A percentile compares a stretch with the other conserved stretches of the same genome.
phyloP scores from a whole-genome alignment of 1,140 invertebrate genomes.

The Zaprionus lachaisei region DNA sequence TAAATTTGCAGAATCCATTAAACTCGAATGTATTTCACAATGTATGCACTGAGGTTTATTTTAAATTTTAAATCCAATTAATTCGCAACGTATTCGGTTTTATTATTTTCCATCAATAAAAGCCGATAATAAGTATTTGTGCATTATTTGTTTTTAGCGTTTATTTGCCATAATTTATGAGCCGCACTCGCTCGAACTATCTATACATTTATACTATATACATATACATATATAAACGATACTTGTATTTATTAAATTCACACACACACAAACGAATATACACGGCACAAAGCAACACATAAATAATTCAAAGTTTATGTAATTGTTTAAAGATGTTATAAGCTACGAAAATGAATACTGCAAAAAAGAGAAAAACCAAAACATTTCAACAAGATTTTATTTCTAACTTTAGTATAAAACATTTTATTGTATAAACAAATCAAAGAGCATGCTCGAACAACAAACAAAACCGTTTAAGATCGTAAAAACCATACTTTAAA shows the following conservation, averaged over 20 bases:
- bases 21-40: slow-evolving; percentile 4
- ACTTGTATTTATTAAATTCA: slow-evolving; percentile 31
- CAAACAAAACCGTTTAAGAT: slow-evolving; percentile 33
- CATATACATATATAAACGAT: slow-evolving; percentile 15
- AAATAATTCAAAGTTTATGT: slow-evolving; percentile 63
- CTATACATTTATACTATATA: slow-evolving; percentile 17
- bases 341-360: slow-evolving; percentile 26
- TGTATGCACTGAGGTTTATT: slow-evolving; percentile 7
- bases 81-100: slow-evolving; percentile 36
- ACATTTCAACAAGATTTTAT: slow-evolving; percentile 76
- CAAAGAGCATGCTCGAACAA: slow-evolving; percentile 38
- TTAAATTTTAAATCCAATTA: slow-evolving; percentile 24
- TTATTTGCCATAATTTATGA: slow-evolving; percentile 63
- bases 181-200: slow-evolving; percentile 48
- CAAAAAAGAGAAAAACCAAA: slow-evolving; percentile 42
- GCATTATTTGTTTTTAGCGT: slow-evolving; percentile 32
- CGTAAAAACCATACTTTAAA: slow-evolving; percentile 61
- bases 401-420: slow-evolving; percentile 68
- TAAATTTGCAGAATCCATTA: slow-evolving; percentile 1
- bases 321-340: slow-evolving; percentile 63
- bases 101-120: slow-evolving; percentile 30
- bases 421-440: slow-evolving; percentile 74
- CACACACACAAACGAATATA: slow-evolving; percentile 24
- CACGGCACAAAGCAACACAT: slow-evolving; percentile 19
- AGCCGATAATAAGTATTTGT: slow-evolving; percentile 47